Percentiles rank a stretch among this genome's conserved stretches.
Conservation (phyloP, 2,113 vertebrate species). For the Phrynosoma platyrhinos region DNA sequence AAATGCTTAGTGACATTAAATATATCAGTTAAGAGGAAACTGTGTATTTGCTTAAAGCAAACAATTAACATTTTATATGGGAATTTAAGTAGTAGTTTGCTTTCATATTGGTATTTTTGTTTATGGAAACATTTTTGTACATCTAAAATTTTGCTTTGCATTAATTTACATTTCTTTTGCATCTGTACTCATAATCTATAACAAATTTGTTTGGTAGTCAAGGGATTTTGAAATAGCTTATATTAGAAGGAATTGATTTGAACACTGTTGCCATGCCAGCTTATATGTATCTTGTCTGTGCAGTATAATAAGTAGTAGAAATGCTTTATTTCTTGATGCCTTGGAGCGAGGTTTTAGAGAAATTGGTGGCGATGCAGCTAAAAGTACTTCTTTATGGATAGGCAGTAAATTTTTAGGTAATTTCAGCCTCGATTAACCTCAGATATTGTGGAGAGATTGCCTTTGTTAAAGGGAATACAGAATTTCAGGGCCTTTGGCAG, state of each 20-base stretch:
- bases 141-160: constrained; percentile 26
- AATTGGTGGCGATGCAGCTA: constrained; percentile 49
- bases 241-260: constrained; percentile 61
- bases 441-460: constrained; percentile 18
- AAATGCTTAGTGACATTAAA: constrained; percentile 44
- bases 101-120: constrained; percentile 50
- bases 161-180: constrained; percentile 52
- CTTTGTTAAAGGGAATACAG: constrained; percentile 49
- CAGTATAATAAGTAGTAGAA: constrained; percentile 50
- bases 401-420: constrained; percentile 66
- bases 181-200: constrained; percentile 57
- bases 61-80: constrained; percentile 64
- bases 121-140: constrained; percentile 48
- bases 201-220: constrained; percentile 57
- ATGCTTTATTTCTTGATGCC: constrained; percentile 57
- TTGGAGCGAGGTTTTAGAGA: constrained; percentile 62
- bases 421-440: constrained; percentile 54
- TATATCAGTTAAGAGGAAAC: no score
- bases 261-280: constrained; percentile 41
- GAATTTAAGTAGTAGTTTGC: constrained; percentile 49
- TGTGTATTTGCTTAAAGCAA: constrained; percentile 49
- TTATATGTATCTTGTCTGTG: constrained; percentile 42
- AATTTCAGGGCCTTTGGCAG: constrained; percentile 31
- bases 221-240: constrained; percentile 56
- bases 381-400: constrained; percentile 58